A percentile compares a stretch with the other conserved stretches of the same genome.
Conservation (phyloP, 2,888 invertebrate species). For the Liopterus haemorrhoidalis region DNA sequence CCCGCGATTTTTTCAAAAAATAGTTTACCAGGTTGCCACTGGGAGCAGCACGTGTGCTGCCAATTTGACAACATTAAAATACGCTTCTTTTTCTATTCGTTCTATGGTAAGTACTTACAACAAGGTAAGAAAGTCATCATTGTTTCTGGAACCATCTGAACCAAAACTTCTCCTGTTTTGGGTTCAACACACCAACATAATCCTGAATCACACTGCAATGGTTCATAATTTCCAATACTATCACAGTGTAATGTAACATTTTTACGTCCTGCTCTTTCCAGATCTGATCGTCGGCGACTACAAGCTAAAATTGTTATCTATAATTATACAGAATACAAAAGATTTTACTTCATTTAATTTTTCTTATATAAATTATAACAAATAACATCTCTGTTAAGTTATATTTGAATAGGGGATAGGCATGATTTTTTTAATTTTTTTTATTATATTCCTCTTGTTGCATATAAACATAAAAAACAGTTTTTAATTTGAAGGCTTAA, state of each 20-base stretch:
- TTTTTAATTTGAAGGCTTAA: no score
- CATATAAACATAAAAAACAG: no score
- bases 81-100: no score
- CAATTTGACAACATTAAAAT: slow-evolving; percentile 1
- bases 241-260: slow-evolving; percentile 60
- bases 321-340: no score
- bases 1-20: background rate
- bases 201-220: slow-evolving; percentile 60
- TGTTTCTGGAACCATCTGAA: slow-evolving; percentile 52
- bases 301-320: slow-evolving; percentile 48
- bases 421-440: no score
- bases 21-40: no score
- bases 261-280: slow-evolving; percentile 45
- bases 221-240: slow-evolving; percentile 59
- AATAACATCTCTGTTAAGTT: no score
- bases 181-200: slow-evolving; percentile 64
- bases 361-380: no score
- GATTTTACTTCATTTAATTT: no score
- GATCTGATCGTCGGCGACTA: slow-evolving; percentile 53
- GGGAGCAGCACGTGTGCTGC: no score
- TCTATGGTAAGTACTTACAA: slow-evolving; percentile 49
- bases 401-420: no score
- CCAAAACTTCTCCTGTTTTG: slow-evolving; percentile 54
- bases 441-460: no score
- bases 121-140: slow-evolving; percentile 59